Evolutionary conservation across 1,140 invertebrate species (phyloP).

Genomic region (Cryptotermes secundus): DNA sequence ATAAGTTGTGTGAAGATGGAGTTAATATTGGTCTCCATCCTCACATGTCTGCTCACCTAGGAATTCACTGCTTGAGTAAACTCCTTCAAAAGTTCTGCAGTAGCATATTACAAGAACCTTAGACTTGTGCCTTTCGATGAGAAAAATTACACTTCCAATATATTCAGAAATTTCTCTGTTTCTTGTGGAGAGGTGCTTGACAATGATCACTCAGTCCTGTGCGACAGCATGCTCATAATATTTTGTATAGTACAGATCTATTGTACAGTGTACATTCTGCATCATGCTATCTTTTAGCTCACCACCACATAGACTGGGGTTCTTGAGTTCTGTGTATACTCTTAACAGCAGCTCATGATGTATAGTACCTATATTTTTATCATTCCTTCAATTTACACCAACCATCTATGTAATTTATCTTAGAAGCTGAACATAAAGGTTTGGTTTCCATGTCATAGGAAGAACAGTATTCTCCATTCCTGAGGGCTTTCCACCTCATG

Average conservation of each 20-base stretch:
- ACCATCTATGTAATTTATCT: neutral
- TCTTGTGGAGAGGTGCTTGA: neutral
- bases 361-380: conserved; percentile 3
- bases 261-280: conserved; percentile 7
- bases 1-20: too few species aligned
- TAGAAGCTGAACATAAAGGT: neutral
- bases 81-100: neutral
- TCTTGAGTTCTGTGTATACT: neutral
- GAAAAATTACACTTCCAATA: neutral
- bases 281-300: neutral
- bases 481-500: neutral
- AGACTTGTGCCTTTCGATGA: neutral
- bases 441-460: neutral
- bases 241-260: neutral
- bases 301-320: neutral
- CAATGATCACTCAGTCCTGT: neutral
- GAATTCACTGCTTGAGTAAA: too few species aligned
- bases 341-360: neutral
- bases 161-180: neutral
- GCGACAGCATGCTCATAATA: neutral
- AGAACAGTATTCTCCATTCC: neutral
- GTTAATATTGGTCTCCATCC: too few species aligned
- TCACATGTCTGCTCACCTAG: too few species aligned
- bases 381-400: neutral
- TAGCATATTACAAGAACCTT: neutral